Conservation (phyloP, 2,797 vertebrate genomes). For the Staurois parvus region DNA sequence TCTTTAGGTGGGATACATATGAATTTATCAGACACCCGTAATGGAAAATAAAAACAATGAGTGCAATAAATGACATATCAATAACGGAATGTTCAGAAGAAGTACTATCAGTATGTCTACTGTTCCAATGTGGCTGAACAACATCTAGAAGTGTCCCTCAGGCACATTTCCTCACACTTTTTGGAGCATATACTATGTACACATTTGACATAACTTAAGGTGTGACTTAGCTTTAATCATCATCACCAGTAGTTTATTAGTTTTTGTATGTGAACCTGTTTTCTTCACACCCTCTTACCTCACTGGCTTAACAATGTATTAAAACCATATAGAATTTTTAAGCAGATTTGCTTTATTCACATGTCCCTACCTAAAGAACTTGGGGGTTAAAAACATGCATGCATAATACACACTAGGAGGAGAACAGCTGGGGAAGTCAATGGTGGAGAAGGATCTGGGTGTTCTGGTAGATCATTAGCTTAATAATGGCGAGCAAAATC, state of each 20-base stretch:
- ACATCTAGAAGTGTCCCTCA: background rate
- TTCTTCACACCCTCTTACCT: background rate
- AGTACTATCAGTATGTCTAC: background rate
- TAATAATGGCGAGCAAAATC: too few species aligned
- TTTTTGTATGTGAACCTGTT: background rate
- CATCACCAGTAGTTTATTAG: background rate
- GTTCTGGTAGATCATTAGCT: too few species aligned
- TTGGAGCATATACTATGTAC: background rate
- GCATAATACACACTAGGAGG: too few species aligned
- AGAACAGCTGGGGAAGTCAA: too few species aligned
- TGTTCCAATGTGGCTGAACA: background rate
- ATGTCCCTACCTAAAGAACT: too few species aligned
- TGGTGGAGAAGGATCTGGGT: too few species aligned
- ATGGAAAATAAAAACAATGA: background rate
- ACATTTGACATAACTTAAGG: background rate
- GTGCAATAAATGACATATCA: constrained; percentile 1
- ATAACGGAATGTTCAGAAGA: constrained; percentile 35
- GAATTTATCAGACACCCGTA: background rate
- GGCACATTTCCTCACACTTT: constrained; percentile 1
- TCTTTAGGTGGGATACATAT: background rate
- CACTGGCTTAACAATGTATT: background rate
- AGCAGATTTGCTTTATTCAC: too few species aligned
- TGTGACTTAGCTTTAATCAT: background rate
- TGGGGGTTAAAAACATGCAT: too few species aligned
- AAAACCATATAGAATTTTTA: too few species aligned